phyloP scores from a whole-genome alignment of 1,140 invertebrate species.

The Lepidurus apus region DNA sequence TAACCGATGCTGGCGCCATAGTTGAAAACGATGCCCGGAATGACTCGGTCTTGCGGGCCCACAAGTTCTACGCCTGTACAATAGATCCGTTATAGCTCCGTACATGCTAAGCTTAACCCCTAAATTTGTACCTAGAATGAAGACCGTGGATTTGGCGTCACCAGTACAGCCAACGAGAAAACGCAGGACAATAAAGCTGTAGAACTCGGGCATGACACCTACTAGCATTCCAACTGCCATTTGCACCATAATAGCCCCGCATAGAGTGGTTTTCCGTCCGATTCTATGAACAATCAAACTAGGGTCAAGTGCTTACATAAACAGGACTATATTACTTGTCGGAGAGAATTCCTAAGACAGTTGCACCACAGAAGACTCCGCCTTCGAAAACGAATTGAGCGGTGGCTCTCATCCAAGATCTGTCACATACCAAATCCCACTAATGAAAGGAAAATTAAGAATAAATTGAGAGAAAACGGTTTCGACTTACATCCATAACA shows the following conservation, averaged over 20 bases:
- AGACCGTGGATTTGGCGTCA: slow-evolving; percentile 39
- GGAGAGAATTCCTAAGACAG: not conserved
- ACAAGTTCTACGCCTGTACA: slow-evolving; percentile 42
- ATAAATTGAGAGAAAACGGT: no score
- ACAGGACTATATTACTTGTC: not conserved
- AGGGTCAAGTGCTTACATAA: not conserved
- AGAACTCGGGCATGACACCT: slow-evolving; percentile 39
- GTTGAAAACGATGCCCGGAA: slow-evolving; percentile 42
- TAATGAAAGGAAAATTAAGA: not conserved
- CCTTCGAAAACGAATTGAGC: not conserved
- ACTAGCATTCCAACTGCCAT: slow-evolving; percentile 36
- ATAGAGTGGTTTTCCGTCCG: slow-evolving; percentile 36
- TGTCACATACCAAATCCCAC: not conserved
- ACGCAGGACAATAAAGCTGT: slow-evolving; percentile 36
- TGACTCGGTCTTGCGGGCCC: slow-evolving; percentile 40
- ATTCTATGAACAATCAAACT: slow-evolving; percentile 29
- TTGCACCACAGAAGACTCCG: not conserved
- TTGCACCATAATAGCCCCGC: slow-evolving; percentile 29
- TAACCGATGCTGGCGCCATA: slow-evolving; percentile 44
- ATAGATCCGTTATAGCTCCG: not conserved
- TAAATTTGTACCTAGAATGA: slow-evolving; percentile 39
- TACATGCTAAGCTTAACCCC: not conserved
- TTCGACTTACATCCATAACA: no score
- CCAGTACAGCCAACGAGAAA: slow-evolving; percentile 39
- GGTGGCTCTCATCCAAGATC: not conserved